Percentiles rank a stretch among this genome's conserved stretches.
phyloP scores from a whole-genome alignment of 2,888 invertebrate genomes.

The Coelinius sp. region DNA sequence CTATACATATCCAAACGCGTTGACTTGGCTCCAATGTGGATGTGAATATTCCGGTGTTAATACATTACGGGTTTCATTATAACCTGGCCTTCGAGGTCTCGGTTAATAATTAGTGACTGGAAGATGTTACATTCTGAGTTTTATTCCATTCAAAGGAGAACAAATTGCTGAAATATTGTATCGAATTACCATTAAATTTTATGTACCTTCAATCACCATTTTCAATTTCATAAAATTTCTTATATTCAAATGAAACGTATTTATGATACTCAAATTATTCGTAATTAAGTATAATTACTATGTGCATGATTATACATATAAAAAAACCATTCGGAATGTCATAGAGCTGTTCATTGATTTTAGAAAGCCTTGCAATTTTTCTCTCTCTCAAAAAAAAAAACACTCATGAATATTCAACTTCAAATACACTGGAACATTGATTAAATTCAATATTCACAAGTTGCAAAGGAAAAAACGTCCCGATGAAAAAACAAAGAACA shows the following conservation, averaged over 20 bases:
- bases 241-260: not conserved
- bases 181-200: constrained; percentile 4
- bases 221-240: not conserved
- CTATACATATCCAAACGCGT: constrained; percentile 24
- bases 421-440: not conserved
- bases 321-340: not conserved
- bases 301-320: not conserved
- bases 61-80: constrained; percentile 63
- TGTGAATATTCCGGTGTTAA: constrained; percentile 52
- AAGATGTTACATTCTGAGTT: not conserved
- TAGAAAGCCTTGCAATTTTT: not conserved
- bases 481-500: not conserved
- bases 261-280: not conserved
- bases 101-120: constrained; percentile 36
- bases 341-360: not conserved
- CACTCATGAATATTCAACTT: not conserved
- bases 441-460: not conserved
- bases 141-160: not conserved
- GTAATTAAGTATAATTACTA: not conserved
- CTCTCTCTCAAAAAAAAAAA: not conserved
- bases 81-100: constrained; percentile 17
- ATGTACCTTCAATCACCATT: not conserved
- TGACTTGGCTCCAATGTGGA: constrained; percentile 6
- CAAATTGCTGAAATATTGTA: not conserved
- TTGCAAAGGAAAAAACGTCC: not conserved